These are phyloP conservation scores for Micronycteris hirsuta DNA, from an alignment of 2,113 vertebrate genomes.

Conservation along the genomic window DNA sequence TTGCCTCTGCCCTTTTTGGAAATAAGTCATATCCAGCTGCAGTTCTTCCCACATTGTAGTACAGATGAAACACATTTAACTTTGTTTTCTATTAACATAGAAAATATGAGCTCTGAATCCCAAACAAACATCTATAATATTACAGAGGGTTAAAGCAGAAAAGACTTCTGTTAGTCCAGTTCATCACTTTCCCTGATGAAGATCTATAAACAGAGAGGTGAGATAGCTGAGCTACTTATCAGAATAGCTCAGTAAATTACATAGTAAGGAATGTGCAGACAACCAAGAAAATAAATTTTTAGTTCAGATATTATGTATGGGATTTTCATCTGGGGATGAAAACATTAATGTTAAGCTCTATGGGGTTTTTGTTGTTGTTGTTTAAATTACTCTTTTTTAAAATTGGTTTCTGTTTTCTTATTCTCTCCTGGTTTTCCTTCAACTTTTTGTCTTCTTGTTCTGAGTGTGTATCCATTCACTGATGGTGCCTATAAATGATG, in stretches of 20 bases:
- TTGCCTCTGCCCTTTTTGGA: slow-evolving; percentile 51
- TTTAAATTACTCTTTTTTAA: not conserved
- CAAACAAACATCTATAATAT: not conserved
- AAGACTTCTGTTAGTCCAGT: not conserved
- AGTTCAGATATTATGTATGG: not conserved
- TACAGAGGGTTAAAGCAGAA: not conserved
- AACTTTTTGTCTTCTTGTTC: not conserved
- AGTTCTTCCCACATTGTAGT: not conserved
- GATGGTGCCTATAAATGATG: not conserved
- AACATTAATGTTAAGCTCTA: not conserved
- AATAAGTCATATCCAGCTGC: slow-evolving; percentile 51
- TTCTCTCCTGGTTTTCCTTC: not conserved
- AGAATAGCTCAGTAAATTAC: not conserved
- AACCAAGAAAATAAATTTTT: not conserved
- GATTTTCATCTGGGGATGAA: not conserved
- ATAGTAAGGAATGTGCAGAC: not conserved
- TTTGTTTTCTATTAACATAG: slow-evolving; percentile 41
- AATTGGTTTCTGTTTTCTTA: not conserved
- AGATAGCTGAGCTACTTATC: not conserved
- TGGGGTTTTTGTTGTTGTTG: not conserved
- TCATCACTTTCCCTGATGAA: not conserved
- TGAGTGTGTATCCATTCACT: not conserved
- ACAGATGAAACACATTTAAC: slow-evolving; percentile 44
- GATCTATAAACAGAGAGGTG: not conserved
- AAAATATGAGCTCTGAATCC: slow-evolving; percentile 2